Conservation (phyloP, 2,888 invertebrate species). For the Drosophila antonietae region DNA sequence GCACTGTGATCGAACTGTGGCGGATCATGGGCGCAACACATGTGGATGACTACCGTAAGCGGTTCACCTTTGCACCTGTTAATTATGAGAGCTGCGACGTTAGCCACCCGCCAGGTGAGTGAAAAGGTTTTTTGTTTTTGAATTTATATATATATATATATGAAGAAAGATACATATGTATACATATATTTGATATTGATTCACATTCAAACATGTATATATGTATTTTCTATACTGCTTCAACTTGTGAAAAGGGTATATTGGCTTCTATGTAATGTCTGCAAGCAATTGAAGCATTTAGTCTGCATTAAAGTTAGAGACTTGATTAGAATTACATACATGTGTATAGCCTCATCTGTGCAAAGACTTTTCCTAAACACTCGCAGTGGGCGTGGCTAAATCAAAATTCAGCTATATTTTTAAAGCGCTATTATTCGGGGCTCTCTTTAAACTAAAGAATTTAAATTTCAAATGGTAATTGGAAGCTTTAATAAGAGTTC, state of each 20-base stretch:
- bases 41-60: conserved; percentile 12
- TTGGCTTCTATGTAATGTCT: neutral
- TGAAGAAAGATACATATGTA: neutral
- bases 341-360: neutral
- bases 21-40: conserved; percentile 1
- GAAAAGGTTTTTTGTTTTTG: conserved; percentile 3
- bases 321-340: neutral
- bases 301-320: neutral
- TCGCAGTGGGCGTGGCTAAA: no score
- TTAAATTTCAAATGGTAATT: no score
- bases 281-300: neutral
- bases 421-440: no score
- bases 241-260: neutral
- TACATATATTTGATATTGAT: neutral
- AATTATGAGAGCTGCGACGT: conserved; percentile 19
- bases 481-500: no score
- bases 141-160: neutral
- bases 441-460: no score
- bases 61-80: conserved; percentile 46
- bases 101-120: conserved; percentile 14
- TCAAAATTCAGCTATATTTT: no score
- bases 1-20: conserved; percentile 24
- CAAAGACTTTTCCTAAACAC: no score
- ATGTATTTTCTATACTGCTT: no score
- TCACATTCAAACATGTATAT: neutral